Conservation (phyloP, 2,113 vertebrate genomes). For the Machaerirhynchus nigripectus region DNA sequence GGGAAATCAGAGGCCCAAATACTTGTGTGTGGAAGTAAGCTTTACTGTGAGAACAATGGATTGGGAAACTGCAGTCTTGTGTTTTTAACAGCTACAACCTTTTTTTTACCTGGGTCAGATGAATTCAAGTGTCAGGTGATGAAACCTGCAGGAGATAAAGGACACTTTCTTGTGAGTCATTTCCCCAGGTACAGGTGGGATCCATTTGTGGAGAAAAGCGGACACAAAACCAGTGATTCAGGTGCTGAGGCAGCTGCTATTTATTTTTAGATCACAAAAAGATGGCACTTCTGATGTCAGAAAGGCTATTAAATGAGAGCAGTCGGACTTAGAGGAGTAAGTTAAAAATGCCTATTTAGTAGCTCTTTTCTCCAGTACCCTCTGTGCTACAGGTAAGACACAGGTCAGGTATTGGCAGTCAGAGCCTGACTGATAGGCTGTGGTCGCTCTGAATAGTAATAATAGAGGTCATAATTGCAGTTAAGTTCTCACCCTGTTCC, state of each 20-base stretch:
- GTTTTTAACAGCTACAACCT: background rate
- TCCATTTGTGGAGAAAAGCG: background rate
- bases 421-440: background rate
- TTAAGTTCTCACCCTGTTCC: background rate
- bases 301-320: background rate
- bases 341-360: background rate
- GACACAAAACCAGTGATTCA: background rate
- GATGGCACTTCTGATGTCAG: background rate
- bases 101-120: background rate
- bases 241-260: background rate
- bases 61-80: background rate
- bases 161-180: background rate
- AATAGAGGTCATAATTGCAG: background rate
- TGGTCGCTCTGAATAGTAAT: background rate
- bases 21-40: background rate
- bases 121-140: background rate
- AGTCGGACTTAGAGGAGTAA: background rate
- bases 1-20: background rate
- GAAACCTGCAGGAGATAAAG: background rate
- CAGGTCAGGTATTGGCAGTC: background rate
- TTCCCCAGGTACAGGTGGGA: background rate
- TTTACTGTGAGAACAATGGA: background rate
- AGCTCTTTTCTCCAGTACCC: background rate
- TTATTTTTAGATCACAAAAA: constrained; percentile 21
- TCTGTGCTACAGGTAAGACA: background rate